Evolutionary conservation across 2,888 invertebrate genomes (phyloP), one percentile per base, ranked within the genome.

Genomic region (Sesia bembeciformis): DNA sequence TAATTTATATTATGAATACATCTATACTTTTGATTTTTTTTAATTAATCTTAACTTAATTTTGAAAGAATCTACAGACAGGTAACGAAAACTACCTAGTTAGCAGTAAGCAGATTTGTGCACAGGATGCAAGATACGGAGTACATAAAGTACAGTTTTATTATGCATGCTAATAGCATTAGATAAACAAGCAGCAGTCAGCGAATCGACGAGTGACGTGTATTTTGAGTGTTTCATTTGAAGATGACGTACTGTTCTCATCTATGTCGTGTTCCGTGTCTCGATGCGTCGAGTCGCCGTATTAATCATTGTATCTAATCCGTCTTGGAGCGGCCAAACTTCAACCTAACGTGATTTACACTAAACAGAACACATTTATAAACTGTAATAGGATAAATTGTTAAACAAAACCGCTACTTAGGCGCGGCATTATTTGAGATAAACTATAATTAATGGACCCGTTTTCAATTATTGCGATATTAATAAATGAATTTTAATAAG

Each of bases 401-500:
- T 52, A 52, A 39, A 51, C 41, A 6, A 41, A 64, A 61, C 62
- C 58, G 59, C 57, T 57, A 52, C 58, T 46, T 64, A 64, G 67
- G 64, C 59, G 62, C 62, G 60, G 67, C 60, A 53, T 46, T 60
- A 65, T 60, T 60, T 58, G 59, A 60, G 58, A 61, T 60, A 23
- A 46, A 59, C 46, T 61, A 62, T 63, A 65, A 67, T 57, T 67
- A 67, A 67, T 67, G 66, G 64, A 62, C 64, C 61, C 59, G 68
- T 62, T 64, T 46, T 65, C 56, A 67, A 66, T 63, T 64, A 64
- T 66, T 57, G 57, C 59, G 56, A 58, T 60, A 62, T 67, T 63
- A 60, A 64, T 67, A 67, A 62, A 65, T 67, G 67, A 59, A 65
- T 65, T 62, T 61, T 65, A 66, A 66, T 66, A 66, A 61, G 57